Evolutionary conservation across 2,113 vertebrate genomes (phyloP).

Genomic region (Excalfactoria chinensis): DNA sequence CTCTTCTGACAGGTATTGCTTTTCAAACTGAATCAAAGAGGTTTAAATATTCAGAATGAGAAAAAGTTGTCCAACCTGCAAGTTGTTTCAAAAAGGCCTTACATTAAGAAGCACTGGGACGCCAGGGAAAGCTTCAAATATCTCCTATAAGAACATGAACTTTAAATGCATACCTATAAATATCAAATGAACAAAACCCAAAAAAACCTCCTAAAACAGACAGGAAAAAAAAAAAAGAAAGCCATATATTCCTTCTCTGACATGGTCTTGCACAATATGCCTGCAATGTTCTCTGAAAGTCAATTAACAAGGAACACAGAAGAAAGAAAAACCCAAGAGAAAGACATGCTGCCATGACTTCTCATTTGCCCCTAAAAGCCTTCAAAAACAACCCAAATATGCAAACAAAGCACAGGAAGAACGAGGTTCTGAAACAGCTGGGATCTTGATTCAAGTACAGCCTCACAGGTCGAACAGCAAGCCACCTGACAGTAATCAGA

Average conservation of each 20-base stretch:
- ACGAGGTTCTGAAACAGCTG: background rate
- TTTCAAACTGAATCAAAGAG: background rate
- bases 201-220: background rate
- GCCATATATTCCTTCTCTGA: background rate
- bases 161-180: background rate
- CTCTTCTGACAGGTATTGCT: background rate
- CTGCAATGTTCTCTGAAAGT: background rate
- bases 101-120: background rate
- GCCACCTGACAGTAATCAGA: background rate
- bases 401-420: background rate
- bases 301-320: background rate
- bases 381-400: background rate
- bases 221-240: background rate
- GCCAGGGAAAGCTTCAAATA: background rate
- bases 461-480: background rate
- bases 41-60: background rate
- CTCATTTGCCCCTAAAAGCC: background rate
- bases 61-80: background rate
- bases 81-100: background rate
- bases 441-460: background rate
- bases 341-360: background rate
- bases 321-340: background rate
- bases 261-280: background rate
- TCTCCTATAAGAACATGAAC: background rate
- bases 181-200: background rate